Base-by-base conservation (phyloP, 2,113 vertebrate genomes). In the Neodon shergylaensis region DNA sequence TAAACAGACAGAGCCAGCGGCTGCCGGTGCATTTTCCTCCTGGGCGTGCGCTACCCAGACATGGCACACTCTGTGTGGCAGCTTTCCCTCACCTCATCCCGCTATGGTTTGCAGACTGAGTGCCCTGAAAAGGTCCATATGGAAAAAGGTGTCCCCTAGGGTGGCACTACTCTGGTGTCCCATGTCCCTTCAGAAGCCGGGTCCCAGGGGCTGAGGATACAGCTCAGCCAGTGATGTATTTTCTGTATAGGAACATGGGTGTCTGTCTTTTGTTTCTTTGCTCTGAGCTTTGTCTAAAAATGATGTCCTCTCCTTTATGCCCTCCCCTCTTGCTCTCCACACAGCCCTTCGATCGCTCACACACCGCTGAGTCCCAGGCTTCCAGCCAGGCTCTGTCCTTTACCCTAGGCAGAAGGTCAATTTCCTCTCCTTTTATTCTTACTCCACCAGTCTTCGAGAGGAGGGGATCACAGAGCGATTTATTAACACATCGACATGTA, bases 321-420 rank as follows among this genome's bases (percentile, higher is more conserved):
- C 83, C 61, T 22, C 49, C 24, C 6, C 31, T 44, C 2, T 5
- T 36, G 8, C n/a, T 52, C 66, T 21, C 44, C n/a, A 36, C 58
- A 16, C 9, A 24, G 6, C 52, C 22, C 61, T 42, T 52, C 31
- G 5, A 47, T 61, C 12, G 0, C 1, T 31, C 16, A 36, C 21
- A 4, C 0, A 10, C 16, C 0, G 7, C 28, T 3, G 12, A 49
- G 78, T 52, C n/a, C 5, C 3, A 1, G 49, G 7, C 66, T 72
- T 78, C 73, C 16, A 21, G 33, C 28, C 24, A 24, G 78, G 52
- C 58, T 19, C 42, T 65, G 47, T 26, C 17, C 52, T 79, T 42
- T 11, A 13, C 61, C 49, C 5, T 8, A 12, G 58, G 88, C 17
- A 7, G 68, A 72, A 36, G n/a, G 47, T 39, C 0, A 58, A 54